phyloP scores from a whole-genome alignment of 2,888 invertebrate species.

The Steinernema carpocapsae region DNA sequence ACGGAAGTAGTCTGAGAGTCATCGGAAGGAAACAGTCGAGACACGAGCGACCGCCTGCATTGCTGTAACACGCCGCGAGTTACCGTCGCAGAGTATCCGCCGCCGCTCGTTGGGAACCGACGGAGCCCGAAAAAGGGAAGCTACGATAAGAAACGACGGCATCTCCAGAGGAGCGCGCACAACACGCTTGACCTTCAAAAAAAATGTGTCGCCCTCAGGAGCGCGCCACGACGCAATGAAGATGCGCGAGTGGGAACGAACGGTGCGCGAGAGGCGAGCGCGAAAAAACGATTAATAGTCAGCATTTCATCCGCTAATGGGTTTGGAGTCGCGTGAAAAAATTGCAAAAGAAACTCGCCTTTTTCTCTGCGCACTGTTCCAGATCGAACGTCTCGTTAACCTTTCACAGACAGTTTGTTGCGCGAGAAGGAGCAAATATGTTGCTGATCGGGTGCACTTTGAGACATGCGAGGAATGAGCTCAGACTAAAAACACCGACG shows the following conservation, averaged over 20 bases:
- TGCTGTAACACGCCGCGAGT: conserved; percentile 5
- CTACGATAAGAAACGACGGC: conserved; percentile 13
- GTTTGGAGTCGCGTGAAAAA: conserved; percentile 18
- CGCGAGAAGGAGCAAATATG: neutral
- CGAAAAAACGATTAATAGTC: conserved; percentile 9
- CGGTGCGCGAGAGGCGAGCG: conserved; percentile 8
- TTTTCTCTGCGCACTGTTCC: neutral
- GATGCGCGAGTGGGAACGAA: neutral
- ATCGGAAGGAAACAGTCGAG: neutral
- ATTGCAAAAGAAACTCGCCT: conserved; percentile 17
- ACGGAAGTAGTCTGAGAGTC: neutral
- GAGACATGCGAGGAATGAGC: too few species aligned
- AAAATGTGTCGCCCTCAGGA: conserved; percentile 29
- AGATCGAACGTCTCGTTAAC: neutral
- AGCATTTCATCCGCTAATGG: conserved; percentile 32
- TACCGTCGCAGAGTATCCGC: too few species aligned
- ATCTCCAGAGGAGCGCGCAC: conserved; percentile 5
- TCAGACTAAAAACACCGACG: too few species aligned
- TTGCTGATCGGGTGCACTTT: too few species aligned
- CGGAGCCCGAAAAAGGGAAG: conserved; percentile 31
- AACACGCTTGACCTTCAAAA: conserved; percentile 31
- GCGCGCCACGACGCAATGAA: neutral
- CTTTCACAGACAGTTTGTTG: neutral
- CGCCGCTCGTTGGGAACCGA: neutral
- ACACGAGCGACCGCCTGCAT: neutral